Base-by-base conservation (phyloP, 2,113 vertebrate genomes). In the Microtus ochrogaster region DNA sequence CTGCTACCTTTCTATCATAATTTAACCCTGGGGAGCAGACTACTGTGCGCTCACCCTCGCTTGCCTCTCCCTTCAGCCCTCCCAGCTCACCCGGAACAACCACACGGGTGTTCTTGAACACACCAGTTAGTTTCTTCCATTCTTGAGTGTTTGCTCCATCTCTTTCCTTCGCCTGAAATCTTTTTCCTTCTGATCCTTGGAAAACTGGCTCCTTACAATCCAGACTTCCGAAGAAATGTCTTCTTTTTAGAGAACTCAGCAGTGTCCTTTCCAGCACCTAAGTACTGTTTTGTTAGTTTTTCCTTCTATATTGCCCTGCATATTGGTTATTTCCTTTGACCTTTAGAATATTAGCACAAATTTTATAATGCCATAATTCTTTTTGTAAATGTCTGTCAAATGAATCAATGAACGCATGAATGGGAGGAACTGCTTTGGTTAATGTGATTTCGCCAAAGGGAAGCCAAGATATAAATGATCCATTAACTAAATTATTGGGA, bases 101-200 rank as follows among this genome's bases (percentile, higher is more conserved):
- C 22, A 72, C 36, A 28, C 0, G 7, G 47, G 10, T 30, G 33
- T 86, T 36, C 65, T 63, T 76, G 39, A 58, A 33, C 6, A 33
- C 21, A n/a, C 16, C 33, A 66, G 30, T 22, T 63, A 66, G 30
- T 22, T 70, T 90, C 41, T 68, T 68, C 49, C 6, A 10, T 41
- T 9, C 36, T 58, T 13, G 13, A 65, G 55, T 24, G 81, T 92
- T 87, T 82, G 41, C 26, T 63, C 24, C 52, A 65, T 19, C 21
- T 47, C 5, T 24, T 14, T 21, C 84, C 24, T 89, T 19, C 65
- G 33, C 41, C n/a, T 58, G 52, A 3, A 36, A 92, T n/a, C 33
- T 49, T 92, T n/a, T 94, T 90, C 49, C 73, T 77, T 94, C 44
- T 77, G 66, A 72, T 90, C 66, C 90, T 86, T 94, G 70, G 85